Percentiles rank a stretch among this genome's conserved stretches.
Evolutionary conservation across 2,888 invertebrate species (phyloP).

Genomic region (Lasioglossum zephyrum): DNA sequence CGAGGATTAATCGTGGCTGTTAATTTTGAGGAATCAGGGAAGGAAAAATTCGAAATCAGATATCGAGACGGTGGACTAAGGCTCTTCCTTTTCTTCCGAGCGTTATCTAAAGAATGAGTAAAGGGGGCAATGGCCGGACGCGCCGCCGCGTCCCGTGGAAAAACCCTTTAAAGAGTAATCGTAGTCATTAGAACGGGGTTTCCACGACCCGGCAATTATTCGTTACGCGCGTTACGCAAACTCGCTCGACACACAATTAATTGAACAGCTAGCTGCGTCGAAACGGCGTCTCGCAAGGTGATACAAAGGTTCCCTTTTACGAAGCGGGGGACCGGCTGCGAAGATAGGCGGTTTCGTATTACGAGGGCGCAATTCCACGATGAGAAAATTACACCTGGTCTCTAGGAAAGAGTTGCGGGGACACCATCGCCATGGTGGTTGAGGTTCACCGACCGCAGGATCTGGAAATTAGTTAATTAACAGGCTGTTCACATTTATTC

Average conservation of each 20-base stretch:
- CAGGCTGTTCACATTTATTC: neutral
- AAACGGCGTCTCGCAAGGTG: slow-evolving; percentile 29
- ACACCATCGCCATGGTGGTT: neutral
- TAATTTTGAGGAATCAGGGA: neutral
- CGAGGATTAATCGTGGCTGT: neutral
- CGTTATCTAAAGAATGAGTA: slow-evolving; percentile 34
- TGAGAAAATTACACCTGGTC: slow-evolving; percentile 23
- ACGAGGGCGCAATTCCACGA: slow-evolving; percentile 10
- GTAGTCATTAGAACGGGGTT: slow-evolving; percentile 33
- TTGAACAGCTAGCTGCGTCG: slow-evolving; percentile 31
- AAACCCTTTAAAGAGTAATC: slow-evolving; percentile 47
- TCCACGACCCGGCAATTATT: slow-evolving; percentile 46
- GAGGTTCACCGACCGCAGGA: neutral
- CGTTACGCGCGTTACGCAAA: slow-evolving; percentile 40
- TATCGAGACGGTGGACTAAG: neutral
- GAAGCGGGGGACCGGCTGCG: neutral
- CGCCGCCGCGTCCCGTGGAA: slow-evolving; percentile 24
- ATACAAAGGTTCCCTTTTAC: slow-evolving; percentile 28
- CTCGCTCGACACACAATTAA: slow-evolving; percentile 31
- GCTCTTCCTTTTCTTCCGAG: slow-evolving; percentile 31
- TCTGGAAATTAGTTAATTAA: neutral
- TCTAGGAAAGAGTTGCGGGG: neutral
- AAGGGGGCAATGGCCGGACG: slow-evolving; percentile 26
- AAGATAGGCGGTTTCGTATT: slow-evolving; percentile 32
- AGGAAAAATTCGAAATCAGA: neutral